Conservation (phyloP, 2,797 vertebrate genomes). For the Danio kyathit region DNA sequence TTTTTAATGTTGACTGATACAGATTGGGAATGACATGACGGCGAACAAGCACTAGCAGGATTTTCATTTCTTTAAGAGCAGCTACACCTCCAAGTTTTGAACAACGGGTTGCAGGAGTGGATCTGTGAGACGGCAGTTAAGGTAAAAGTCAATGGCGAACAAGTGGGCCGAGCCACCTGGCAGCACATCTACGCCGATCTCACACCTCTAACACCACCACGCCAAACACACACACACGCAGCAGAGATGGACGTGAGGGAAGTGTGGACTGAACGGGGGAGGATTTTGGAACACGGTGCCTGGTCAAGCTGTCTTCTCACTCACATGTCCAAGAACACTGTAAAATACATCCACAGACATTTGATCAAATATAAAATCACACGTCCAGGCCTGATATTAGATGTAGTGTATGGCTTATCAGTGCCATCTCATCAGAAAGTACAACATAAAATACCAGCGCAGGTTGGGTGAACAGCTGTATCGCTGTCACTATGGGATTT, state of each 20-base stretch:
- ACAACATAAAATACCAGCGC: not conserved
- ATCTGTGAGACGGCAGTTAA: constrained; percentile 48
- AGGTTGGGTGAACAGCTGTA: constrained; percentile 23
- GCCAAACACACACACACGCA: constrained; percentile 64
- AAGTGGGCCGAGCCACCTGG: constrained; percentile 64
- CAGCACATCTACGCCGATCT: constrained; percentile 62
- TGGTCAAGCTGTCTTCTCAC: constrained; percentile 88
- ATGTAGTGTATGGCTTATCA: not conserved
- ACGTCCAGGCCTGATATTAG: not conserved
- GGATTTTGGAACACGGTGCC: constrained; percentile 85
- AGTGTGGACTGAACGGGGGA: constrained; percentile 87
- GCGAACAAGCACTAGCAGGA: not conserved
- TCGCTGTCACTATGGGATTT: constrained; percentile 20
- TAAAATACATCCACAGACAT: constrained; percentile 70
- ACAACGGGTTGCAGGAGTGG: not conserved
- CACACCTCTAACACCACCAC: constrained; percentile 66
- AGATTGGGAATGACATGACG: not conserved
- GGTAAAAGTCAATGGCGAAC: constrained; percentile 60
- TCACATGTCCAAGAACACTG: constrained; percentile 84
- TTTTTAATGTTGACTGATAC: not conserved
- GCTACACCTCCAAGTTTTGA: not conserved
- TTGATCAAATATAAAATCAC: constrained; percentile 60
- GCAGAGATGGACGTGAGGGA: constrained; percentile 85
- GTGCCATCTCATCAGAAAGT: not conserved
- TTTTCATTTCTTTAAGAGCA: too few relatives aligned